Evolutionary conservation across 2,113 vertebrate species (phyloP), one percentile per base, ranked within the genome.

Genomic region (Pelodiscus sinensis): DNA sequence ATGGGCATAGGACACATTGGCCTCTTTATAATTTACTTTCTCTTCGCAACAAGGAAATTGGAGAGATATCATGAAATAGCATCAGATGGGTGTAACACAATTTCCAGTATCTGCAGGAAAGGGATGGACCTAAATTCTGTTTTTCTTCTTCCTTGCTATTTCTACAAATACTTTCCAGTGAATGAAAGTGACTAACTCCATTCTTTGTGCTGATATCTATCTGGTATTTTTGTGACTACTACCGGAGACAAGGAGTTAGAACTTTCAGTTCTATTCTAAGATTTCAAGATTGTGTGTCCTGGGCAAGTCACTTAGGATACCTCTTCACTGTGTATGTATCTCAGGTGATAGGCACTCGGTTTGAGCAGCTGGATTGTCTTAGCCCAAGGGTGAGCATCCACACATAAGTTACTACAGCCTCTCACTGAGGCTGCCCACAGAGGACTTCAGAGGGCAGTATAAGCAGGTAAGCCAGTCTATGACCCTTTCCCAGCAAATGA

Each of bases 391-490:
- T 31, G 29, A n/a, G 14, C 62, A 65, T 29, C 62, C 11, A 22
- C 38, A 25, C 35, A 75, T 6, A 10, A 87, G 25, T 58, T n/a
- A 8, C 0, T 10, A 8, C 7, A 54, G 88, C 55, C 31, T 79
- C n/a, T n/a, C 7, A 1, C 0, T 2, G 7, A 2, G 18, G 14
- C 0, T 38, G 31, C 18, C 60, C 54, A 57, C 51, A 68, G 15
- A 75, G 21, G 71, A 75, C 21, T 44, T 44, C 19, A 44, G 55
- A 62, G n/a, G 77, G 65, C 13, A 25, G 2, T 54, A 0, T 38
- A 21, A n/a, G 18, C 2, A 60, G 19, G 27, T 5, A 15, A 27
- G 62, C 27, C 62, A 8, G 6, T 10, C 19, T 4, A 6, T 13
- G 27, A 60, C 50, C 89, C 58, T 62, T 79, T 38, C 12, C 80